Percentiles rank a stretch among this genome's conserved stretches.
These are phyloP conservation scores for Kryphioiulus occultus DNA, from an alignment of 2,888 invertebrate genomes.

Conservation along the genomic window DNA sequence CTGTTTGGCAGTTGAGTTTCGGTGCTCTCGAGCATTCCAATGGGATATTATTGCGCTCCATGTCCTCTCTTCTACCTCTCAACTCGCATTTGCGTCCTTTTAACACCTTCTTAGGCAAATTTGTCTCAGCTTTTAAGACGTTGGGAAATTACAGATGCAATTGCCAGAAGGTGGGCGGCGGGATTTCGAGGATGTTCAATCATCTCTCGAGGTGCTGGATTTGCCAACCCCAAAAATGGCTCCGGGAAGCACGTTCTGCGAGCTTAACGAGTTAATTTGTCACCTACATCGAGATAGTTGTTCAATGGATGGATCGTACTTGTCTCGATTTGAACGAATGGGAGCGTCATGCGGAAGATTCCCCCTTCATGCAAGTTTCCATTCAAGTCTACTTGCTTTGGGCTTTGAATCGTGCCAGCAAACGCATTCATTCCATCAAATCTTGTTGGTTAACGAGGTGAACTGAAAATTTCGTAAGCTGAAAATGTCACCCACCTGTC, in stretches of 20 bases:
- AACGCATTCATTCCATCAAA: background rate
- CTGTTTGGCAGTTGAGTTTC: conserved; percentile 42
- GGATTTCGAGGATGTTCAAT: background rate
- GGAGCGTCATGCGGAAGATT: background rate
- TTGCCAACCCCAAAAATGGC: background rate
- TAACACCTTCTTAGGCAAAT: conserved; percentile 27
- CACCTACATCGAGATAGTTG: background rate
- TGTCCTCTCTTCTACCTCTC: background rate
- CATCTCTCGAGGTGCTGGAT: background rate
- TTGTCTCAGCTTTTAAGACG: background rate
- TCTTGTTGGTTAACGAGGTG: background rate
- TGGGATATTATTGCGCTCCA: conserved; percentile 20
- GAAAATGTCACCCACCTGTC: background rate
- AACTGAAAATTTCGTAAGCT: no score
- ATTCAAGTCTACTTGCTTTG: background rate
- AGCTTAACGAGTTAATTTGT: conserved; percentile 26
- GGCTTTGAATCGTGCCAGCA: background rate
- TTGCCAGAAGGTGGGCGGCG: background rate
- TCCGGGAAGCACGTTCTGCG: background rate
- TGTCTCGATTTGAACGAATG: background rate
- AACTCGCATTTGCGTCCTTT: background rate
- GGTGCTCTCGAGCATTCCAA: conserved; percentile 29
- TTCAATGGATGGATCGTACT: background rate
- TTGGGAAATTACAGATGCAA: background rate
- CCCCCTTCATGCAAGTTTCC: background rate